phyloP scores from a whole-genome alignment of 2,113 vertebrate genomes.

The Pedetes capensis region DNA sequence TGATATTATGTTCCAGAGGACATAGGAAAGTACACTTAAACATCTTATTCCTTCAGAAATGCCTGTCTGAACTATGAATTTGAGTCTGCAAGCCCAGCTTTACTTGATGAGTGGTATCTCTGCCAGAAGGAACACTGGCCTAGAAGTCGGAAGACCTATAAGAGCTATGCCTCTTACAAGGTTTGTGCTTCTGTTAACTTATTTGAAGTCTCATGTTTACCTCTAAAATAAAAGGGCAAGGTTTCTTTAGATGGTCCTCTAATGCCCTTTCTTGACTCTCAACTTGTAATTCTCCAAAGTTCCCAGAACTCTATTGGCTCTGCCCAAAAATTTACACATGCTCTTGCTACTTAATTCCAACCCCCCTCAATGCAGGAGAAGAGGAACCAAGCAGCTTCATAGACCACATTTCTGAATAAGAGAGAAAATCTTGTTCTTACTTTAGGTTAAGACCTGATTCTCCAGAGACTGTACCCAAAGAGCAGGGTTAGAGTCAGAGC shows the following conservation, averaged over 20 bases:
- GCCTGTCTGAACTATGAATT: not conserved
- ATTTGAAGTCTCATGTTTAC: not conserved
- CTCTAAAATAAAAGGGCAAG: not conserved
- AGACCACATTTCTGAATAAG: not conserved
- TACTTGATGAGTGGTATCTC: not conserved
- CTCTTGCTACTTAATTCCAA: not conserved
- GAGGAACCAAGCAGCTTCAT: not conserved
- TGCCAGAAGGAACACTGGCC: not conserved
- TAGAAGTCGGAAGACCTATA: not conserved
- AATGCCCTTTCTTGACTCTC: not conserved
- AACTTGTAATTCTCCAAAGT: not conserved
- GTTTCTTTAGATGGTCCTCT: not conserved
- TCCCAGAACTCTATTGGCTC: not conserved
- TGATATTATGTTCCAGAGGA: not conserved
- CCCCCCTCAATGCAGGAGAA: not conserved
- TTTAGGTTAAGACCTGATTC: not conserved
- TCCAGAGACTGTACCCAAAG: not conserved
- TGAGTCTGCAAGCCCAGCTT: not conserved
- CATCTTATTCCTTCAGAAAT: conserved; percentile 7
- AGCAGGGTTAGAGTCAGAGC: not conserved
- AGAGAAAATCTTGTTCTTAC: not conserved
- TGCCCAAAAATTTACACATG: not conserved
- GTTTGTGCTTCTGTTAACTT: not conserved
- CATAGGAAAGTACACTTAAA: conserved; percentile 28
- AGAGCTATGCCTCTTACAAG: not conserved